Percentiles rank a stretch among this genome's conserved stretches.
These are phyloP conservation scores for Drosophila orena DNA, from an alignment of 1,140 invertebrate genomes.

Conservation along the genomic window DNA sequence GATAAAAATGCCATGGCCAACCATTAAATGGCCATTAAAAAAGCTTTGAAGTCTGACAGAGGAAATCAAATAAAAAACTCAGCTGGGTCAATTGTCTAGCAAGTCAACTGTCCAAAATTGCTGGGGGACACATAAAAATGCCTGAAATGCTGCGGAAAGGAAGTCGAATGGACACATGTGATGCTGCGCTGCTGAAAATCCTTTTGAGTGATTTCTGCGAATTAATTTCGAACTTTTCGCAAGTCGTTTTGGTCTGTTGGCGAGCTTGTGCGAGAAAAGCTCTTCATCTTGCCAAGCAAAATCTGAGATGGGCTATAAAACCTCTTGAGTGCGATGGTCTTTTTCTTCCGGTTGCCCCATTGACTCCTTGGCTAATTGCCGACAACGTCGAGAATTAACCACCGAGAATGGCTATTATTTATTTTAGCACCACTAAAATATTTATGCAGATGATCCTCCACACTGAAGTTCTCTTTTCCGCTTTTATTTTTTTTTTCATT, in stretches of 20 bases:
- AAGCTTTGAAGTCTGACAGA: conserved; percentile 13
- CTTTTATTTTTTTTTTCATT: neutral
- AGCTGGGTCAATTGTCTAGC: conserved; percentile 39
- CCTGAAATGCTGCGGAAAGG: conserved; percentile 7
- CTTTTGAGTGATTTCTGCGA: conserved; percentile 53
- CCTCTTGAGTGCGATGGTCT: neutral
- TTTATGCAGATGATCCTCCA: conserved; percentile 41
- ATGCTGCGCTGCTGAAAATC: conserved; percentile 17
- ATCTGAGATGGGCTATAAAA: conserved; percentile 33
- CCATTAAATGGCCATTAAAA: conserved; percentile 52
- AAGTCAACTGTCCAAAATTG: conserved; percentile 33
- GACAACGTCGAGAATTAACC: conserved; percentile 34
- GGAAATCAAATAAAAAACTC: conserved; percentile 52
- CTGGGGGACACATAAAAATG: conserved; percentile 14
- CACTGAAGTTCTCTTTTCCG: conserved; percentile 1
- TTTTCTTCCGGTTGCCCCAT: conserved; percentile 8
- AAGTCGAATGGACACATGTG: conserved; percentile 20
- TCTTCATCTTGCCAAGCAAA: conserved; percentile 36
- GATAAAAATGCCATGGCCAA: conserved; percentile 42
- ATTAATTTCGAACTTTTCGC: conserved; percentile 46
- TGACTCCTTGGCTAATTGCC: conserved; percentile 42
- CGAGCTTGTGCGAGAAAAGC: conserved; percentile 28
- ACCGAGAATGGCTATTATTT: conserved; percentile 45
- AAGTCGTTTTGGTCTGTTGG: conserved; percentile 24
- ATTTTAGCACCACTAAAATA: conserved; percentile 55